Conservation (phyloP, 2,888 invertebrate genomes). For the Caenorhabditis angaria region DNA sequence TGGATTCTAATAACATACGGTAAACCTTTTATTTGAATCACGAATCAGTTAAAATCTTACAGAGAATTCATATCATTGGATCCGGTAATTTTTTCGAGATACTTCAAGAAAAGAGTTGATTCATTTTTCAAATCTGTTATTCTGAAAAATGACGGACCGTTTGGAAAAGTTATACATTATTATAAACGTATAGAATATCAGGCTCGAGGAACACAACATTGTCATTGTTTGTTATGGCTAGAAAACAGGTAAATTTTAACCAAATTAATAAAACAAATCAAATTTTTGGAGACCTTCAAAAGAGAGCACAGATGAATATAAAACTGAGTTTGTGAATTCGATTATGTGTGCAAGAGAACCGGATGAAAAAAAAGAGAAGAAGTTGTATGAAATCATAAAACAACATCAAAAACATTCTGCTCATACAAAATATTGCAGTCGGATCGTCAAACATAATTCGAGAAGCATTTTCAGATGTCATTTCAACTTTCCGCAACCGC, state of each 20-base stretch:
- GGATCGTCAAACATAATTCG: not conserved
- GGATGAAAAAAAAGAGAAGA: slow-evolving; percentile 8
- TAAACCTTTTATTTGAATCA: not conserved
- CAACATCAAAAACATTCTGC: slow-evolving; percentile 13
- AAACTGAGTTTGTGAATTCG: not conserved
- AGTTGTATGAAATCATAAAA: not conserved
- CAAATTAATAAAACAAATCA: not conserved
- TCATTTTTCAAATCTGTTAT: slow-evolving; percentile 7
- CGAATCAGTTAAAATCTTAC: not conserved
- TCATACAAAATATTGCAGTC: slow-evolving; percentile 17
- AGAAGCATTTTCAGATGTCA: not conserved
- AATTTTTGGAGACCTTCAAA: not conserved
- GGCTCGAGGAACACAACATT: slow-evolving; percentile 16
- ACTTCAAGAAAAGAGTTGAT: slow-evolving; percentile 7
- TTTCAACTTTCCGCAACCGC: slow-evolving; percentile 9
- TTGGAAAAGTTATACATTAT: slow-evolving; percentile 11
- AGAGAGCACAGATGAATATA: not conserved
- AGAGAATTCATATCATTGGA: slow-evolving; percentile 9
- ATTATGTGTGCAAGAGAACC: slow-evolving; percentile 19
- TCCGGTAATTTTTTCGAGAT: slow-evolving; percentile 14
- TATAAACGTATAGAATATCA: slow-evolving; percentile 15
- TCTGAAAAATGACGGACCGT: not conserved
- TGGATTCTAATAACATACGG: not conserved
- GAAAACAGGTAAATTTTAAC: not conserved
- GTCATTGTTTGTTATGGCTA: slow-evolving; percentile 18